Evolutionary conservation across 2,797 vertebrate species (phyloP).

Genomic region (Coregonus ussuriensis): DNA sequence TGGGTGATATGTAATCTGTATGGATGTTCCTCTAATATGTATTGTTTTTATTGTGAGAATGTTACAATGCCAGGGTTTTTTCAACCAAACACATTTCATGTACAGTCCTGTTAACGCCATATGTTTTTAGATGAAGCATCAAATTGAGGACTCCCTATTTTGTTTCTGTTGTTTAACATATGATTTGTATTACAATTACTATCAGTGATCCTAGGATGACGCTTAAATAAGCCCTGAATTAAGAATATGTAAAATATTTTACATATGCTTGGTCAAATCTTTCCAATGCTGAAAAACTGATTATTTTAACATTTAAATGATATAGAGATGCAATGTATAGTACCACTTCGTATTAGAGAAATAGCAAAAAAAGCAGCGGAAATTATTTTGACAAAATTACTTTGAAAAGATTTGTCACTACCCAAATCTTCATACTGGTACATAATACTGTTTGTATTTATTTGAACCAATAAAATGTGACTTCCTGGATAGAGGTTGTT

Average conservation of each 20-base stretch:
- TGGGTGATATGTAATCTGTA: not conserved
- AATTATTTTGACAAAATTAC: not conserved
- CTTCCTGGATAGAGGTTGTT: not conserved
- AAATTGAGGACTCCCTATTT: not conserved
- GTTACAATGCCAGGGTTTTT: not conserved
- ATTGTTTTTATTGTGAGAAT: not conserved
- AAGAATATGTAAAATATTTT: not conserved
- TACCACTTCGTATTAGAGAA: not conserved
- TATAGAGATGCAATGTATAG: not conserved
- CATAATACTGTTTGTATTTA: not conserved
- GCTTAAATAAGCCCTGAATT: not conserved
- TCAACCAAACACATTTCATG: not conserved
- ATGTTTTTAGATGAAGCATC: not conserved
- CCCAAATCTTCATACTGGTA: not conserved
- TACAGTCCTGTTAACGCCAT: constrained; percentile 34
- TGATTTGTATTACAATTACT: not conserved
- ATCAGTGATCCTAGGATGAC: too few species aligned
- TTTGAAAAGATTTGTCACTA: not conserved
- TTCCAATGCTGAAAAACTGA: not conserved
- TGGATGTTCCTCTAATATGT: not conserved
- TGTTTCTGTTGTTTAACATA: not conserved
- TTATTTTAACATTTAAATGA: not conserved
- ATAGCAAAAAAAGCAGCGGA: not conserved
- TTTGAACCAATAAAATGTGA: not conserved
- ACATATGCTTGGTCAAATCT: not conserved